A percentile compares a stretch with the other conserved stretches of the same genome.
Conservation (phyloP, 2,888 invertebrate species). For the Drosophila ustulata region DNA sequence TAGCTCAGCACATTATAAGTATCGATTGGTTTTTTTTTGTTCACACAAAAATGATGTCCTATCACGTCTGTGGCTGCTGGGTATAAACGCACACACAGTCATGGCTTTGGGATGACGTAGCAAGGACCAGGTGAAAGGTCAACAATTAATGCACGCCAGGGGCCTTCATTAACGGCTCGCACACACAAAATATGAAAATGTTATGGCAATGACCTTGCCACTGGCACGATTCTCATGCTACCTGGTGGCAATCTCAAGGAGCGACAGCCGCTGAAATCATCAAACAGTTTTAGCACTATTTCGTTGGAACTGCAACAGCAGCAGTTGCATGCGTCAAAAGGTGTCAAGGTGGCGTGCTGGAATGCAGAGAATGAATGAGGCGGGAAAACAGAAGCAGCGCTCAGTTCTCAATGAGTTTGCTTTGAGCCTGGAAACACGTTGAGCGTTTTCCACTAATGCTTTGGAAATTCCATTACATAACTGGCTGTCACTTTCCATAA, state of each 20-base stretch:
- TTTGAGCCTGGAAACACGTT: neutral
- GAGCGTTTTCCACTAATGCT: neutral
- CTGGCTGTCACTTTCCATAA: neutral
- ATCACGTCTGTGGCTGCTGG: neutral
- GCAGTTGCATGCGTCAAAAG: neutral
- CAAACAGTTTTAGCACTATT: constrained; percentile 11
- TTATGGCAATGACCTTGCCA: constrained; percentile 40
- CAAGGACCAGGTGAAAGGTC: constrained; percentile 52
- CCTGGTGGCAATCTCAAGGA: constrained; percentile 25
- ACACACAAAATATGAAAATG: neutral
- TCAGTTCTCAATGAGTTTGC: neutral
- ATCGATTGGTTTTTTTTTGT: too few relatives aligned
- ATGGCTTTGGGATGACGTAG: constrained; percentile 7
- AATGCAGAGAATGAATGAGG: neutral
- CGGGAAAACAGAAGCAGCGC: too few relatives aligned
- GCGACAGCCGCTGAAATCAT: constrained; percentile 13
- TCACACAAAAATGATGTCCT: too few relatives aligned
- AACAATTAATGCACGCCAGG: constrained; percentile 35
- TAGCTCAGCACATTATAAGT: too few relatives aligned
- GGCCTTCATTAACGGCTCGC: constrained; percentile 35
- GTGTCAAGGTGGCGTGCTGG: constrained; percentile 4
- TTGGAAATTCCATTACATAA: neutral
- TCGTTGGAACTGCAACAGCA: constrained; percentile 4
- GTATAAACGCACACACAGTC: neutral
- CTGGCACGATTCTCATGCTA: constrained; percentile 5